These are phyloP conservation scores for Notiomystis cincta DNA, from an alignment of 2,113 vertebrate genomes.

Conservation along the genomic window DNA sequence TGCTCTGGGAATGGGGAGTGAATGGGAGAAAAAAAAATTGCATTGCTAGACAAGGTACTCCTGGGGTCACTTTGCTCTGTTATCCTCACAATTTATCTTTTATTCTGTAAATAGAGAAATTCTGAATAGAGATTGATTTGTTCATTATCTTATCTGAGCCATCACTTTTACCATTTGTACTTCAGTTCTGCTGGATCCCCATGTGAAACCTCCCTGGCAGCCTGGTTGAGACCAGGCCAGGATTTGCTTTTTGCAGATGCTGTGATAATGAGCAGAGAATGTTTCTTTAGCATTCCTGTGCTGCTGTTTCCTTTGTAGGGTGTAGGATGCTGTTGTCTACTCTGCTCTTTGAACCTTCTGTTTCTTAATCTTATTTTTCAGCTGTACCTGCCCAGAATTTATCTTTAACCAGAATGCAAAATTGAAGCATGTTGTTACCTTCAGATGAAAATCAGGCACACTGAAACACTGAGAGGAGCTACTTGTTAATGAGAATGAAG, in stretches of 20 bases:
- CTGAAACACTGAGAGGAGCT: background rate
- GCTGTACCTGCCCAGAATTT: background rate
- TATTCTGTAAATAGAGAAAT: background rate
- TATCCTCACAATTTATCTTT: background rate
- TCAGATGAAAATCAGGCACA: background rate
- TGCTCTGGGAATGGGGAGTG: background rate
- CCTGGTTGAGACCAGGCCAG: background rate
- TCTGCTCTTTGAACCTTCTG: background rate
- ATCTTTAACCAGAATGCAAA: background rate
- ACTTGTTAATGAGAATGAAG: background rate
- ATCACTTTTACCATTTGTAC: background rate
- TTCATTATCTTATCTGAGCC: background rate
- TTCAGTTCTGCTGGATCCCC: background rate
- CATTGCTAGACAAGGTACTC: background rate
- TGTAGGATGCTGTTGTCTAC: background rate
- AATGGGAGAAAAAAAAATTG: background rate
- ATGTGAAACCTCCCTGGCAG: background rate
- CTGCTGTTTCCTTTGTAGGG: background rate
- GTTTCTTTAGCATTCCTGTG: background rate
- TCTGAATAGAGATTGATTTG: background rate
- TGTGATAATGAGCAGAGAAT: background rate
- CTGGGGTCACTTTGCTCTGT: background rate
- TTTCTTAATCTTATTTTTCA: background rate
- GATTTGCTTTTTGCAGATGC: background rate
- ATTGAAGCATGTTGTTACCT: background rate